Percentiles rank a stretch among this genome's conserved stretches.
Evolutionary conservation across 2,113 vertebrate species (phyloP).

Genomic region (Poeciliopsis occidentalis): DNA sequence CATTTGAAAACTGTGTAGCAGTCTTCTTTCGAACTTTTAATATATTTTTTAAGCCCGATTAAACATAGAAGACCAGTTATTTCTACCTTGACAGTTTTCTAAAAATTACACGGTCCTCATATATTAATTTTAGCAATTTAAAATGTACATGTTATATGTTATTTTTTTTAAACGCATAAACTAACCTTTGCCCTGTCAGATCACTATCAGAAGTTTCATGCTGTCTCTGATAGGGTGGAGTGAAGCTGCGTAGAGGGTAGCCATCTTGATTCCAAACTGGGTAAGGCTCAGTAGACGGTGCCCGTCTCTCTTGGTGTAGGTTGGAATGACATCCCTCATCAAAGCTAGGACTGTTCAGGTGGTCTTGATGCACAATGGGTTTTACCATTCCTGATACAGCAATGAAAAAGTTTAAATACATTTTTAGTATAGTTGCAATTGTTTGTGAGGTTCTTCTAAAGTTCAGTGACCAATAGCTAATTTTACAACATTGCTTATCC

Average conservation of each 20-base stretch:
- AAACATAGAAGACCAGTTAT: background rate
- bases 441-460: background rate
- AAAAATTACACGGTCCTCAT: background rate
- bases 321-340: slow-evolving; percentile 87
- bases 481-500: background rate
- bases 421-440: background rate
- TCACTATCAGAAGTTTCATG: slow-evolving; percentile 79
- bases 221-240: slow-evolving; percentile 88
- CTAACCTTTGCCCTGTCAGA: slow-evolving; percentile 84
- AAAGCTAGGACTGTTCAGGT: slow-evolving; percentile 85
- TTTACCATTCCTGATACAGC: slow-evolving; percentile 87
- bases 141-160: background rate
- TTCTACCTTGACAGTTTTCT: too few relatives aligned
- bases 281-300: slow-evolving; percentile 83
- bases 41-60: background rate
- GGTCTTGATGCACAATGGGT: slow-evolving; percentile 88
- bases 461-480: background rate
- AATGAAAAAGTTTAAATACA: background rate
- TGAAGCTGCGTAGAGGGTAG: slow-evolving; percentile 88
- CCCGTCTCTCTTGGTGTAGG: slow-evolving; percentile 86
- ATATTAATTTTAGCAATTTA: background rate
- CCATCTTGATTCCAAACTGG: slow-evolving; percentile 90
- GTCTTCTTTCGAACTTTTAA: background rate
- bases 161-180: background rate
- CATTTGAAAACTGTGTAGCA: background rate